Evolutionary conservation across 2,113 vertebrate species (phyloP).

Genomic region (Cyrtonyx montezumae): DNA sequence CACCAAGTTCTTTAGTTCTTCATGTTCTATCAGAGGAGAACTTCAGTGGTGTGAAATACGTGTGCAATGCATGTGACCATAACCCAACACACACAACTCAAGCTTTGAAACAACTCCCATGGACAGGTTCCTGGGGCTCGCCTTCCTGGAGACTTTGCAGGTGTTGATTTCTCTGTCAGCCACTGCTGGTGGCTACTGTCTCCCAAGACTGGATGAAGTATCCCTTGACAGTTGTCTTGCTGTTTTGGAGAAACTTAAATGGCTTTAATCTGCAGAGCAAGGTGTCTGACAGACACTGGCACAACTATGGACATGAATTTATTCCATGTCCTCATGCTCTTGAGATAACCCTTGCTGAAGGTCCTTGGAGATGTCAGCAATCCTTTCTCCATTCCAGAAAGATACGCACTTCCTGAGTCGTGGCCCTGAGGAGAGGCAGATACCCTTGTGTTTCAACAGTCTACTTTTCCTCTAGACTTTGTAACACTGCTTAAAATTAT

Average conservation of each 20-base stretch:
- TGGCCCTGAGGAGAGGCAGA: neutral
- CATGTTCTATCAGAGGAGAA: neutral
- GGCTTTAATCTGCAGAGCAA: neutral
- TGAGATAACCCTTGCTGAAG: neutral
- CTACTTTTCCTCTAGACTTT: neutral
- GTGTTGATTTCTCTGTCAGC: neutral
- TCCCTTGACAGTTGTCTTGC: neutral
- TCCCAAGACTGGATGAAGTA: neutral
- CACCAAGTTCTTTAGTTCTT: neutral
- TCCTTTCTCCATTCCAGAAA: neutral
- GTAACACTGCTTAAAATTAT: neutral
- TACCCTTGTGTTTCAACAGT: neutral
- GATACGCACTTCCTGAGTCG: neutral
- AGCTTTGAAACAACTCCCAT: neutral
- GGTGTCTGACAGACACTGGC: neutral
- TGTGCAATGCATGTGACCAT: neutral
- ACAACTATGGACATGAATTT: neutral
- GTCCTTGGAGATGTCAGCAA: neutral
- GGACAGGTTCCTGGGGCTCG: neutral
- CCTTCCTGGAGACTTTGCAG: neutral
- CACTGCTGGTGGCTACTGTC: neutral
- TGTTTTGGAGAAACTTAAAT: neutral
- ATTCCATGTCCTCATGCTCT: neutral
- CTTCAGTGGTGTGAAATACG: neutral
- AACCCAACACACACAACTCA: rapidly evolving